Conservation (phyloP, 2,888 invertebrate species). For the Drosophila hamatofila region DNA sequence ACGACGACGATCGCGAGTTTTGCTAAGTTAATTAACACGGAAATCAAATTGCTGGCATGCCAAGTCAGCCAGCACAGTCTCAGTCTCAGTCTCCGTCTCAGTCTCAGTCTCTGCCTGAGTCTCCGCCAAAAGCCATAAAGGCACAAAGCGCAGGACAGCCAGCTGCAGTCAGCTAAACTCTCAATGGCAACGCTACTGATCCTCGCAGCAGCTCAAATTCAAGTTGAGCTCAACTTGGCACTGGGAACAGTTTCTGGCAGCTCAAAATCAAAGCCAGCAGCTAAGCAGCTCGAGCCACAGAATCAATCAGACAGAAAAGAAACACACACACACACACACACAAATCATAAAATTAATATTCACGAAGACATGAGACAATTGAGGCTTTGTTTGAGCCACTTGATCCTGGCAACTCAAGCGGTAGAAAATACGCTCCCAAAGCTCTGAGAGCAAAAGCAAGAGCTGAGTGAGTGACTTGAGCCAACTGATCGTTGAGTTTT, state of each 20-base stretch:
- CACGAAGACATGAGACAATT: not conserved
- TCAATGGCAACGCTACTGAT: slow-evolving; percentile 28
- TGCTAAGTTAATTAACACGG: slow-evolving; percentile 82
- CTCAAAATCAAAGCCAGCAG: slow-evolving; percentile 5
- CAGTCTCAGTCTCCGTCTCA: slow-evolving; percentile 5
- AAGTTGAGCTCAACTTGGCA: not conserved
- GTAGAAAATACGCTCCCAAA: not conserved
- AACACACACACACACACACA: too few relatives aligned
- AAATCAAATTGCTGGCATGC: slow-evolving; percentile 79
- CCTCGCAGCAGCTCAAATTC: slow-evolving; percentile 23
- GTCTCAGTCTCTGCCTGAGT: not conserved
- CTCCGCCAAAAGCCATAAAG: slow-evolving; percentile 26
- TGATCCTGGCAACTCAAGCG: not conserved
- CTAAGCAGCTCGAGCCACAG: not conserved
- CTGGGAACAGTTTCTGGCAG: slow-evolving; percentile 19
- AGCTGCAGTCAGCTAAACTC: slow-evolving; percentile 15
- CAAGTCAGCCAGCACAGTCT: slow-evolving; percentile 33
- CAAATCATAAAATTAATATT: not conserved
- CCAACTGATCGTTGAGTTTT: not conserved
- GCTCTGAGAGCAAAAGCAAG: not conserved
- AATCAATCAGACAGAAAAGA: not conserved
- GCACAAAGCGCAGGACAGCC: slow-evolving; percentile 34
- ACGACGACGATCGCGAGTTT: slow-evolving; percentile 56
- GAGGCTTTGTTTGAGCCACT: not conserved
- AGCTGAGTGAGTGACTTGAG: not conserved